These are phyloP conservation scores for Circaetus gallicus DNA, from an alignment of 2,113 vertebrate genomes.

Conservation along the genomic window DNA sequence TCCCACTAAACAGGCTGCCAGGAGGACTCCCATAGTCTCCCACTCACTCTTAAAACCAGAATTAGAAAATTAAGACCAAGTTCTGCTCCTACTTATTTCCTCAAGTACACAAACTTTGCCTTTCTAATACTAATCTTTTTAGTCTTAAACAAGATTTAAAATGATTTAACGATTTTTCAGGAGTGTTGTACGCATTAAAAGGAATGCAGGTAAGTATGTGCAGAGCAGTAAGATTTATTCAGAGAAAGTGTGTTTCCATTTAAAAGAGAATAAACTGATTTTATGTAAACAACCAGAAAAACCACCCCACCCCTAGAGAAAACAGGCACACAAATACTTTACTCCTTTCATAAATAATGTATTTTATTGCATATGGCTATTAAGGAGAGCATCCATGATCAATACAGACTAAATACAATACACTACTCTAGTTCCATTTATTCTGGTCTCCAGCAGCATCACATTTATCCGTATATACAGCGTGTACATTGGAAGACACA, in stretches of 20 bases:
- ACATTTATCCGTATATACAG: constrained; percentile 88
- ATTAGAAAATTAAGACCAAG: not conserved
- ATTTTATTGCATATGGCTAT: constrained; percentile 98
- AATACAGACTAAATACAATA: constrained; percentile 93
- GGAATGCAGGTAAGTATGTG: not conserved
- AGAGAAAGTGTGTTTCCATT: not conserved
- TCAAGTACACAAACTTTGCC: not conserved
- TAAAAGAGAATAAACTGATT: not conserved
- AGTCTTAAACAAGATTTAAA: not conserved
- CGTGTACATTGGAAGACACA: constrained; percentile 94
- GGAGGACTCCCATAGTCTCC: not conserved
- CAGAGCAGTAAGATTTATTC: not conserved
- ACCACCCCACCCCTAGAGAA: not conserved
- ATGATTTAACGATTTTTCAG: not conserved
- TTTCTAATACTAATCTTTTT: not conserved
- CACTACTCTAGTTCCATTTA: constrained; percentile 88
- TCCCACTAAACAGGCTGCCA: not conserved
- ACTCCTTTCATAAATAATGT: constrained; percentile 91
- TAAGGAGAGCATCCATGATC: constrained; percentile 87
- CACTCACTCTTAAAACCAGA: not conserved
- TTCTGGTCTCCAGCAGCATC: constrained; percentile 84
- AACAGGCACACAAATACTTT: constrained; percentile 12
- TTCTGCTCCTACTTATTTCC: not conserved
- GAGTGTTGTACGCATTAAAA: not conserved
- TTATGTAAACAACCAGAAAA: not conserved